Conservation (phyloP, 1,140 invertebrate genomes). For the Lepidostoma basale region DNA sequence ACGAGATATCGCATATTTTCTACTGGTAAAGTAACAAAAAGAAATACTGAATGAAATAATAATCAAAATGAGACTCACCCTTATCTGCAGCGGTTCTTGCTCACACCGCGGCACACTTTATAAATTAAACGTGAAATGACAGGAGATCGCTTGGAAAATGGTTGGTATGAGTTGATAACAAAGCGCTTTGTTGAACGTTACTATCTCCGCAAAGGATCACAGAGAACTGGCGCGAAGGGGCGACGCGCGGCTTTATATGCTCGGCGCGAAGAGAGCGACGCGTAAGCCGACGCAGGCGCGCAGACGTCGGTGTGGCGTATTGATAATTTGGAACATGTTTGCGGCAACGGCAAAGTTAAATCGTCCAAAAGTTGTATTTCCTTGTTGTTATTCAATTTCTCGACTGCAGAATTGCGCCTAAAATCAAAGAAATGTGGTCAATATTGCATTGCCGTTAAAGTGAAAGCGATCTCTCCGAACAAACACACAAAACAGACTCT, state of each 20-base stretch:
- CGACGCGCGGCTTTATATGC: conserved; percentile 18
- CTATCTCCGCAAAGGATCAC: conserved; percentile 5
- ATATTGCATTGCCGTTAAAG: too few species aligned
- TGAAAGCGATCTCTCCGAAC: too few species aligned
- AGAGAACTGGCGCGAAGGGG: conserved; percentile 8
- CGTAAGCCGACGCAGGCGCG: neutral
- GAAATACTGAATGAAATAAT: neutral
- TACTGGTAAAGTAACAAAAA: neutral
- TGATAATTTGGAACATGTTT: too few species aligned
- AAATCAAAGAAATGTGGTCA: too few species aligned
- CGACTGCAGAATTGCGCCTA: too few species aligned
- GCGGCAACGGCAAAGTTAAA: too few species aligned
- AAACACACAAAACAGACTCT: too few species aligned
- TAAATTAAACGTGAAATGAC: conserved; percentile 12
- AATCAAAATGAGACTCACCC: neutral
- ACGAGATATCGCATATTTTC: neutral
- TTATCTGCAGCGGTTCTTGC: too few species aligned
- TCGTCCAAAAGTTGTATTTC: too few species aligned
- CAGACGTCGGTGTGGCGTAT: neutral
- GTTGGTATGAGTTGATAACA: conserved; percentile 17
- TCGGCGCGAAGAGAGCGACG: conserved; percentile 6
- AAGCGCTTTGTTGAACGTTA: neutral
- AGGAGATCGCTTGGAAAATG: conserved; percentile 9
- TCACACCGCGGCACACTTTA: too few species aligned
- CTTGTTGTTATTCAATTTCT: too few species aligned